Percentiles rank a stretch among this genome's conserved stretches.
Evolutionary conservation across 2,888 invertebrate genomes (phyloP).

Genomic region (Ecdyonurus torrentis): DNA sequence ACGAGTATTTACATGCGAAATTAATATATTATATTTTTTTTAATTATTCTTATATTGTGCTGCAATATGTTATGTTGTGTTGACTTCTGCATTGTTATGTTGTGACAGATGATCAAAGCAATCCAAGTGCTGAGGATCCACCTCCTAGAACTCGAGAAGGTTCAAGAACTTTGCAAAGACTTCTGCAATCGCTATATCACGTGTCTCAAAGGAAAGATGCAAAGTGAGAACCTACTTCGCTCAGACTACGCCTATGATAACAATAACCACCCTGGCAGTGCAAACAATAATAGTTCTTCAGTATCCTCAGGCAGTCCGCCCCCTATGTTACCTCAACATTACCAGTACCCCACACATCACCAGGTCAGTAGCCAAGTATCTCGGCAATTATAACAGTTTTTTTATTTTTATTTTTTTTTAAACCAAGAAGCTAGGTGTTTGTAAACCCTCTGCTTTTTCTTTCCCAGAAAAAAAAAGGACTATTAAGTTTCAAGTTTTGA

Average conservation of each 20-base stretch:
- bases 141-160: slow-evolving; percentile 81
- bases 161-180: slow-evolving; percentile 86
- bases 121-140: slow-evolving; percentile 86
- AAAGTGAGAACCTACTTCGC: slow-evolving; percentile 67
- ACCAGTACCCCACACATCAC: slow-evolving; percentile 18
- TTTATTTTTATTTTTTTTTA: too few relatives aligned
- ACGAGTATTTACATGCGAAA: too few relatives aligned
- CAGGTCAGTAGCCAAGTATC: too few relatives aligned
- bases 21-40: too few relatives aligned
- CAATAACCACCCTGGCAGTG: slow-evolving; percentile 17
- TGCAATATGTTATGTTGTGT: too few relatives aligned
- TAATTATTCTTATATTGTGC: too few relatives aligned
- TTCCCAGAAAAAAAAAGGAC: too few relatives aligned
- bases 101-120: slow-evolving; percentile 75
- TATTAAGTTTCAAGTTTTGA: too few relatives aligned
- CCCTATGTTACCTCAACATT: neutral
- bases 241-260: slow-evolving; percentile 48
- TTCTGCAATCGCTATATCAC: slow-evolving; percentile 88
- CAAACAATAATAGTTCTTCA: slow-evolving; percentile 16
- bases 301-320: neutral
- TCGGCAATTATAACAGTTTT: too few relatives aligned
- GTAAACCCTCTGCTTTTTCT: too few relatives aligned
- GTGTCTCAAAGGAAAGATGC: slow-evolving; percentile 79
- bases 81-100: too few relatives aligned
- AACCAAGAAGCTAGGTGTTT: too few relatives aligned